phyloP scores from a whole-genome alignment of 2,888 invertebrate genomes.

The Psylliodes chrysocephalus region DNA sequence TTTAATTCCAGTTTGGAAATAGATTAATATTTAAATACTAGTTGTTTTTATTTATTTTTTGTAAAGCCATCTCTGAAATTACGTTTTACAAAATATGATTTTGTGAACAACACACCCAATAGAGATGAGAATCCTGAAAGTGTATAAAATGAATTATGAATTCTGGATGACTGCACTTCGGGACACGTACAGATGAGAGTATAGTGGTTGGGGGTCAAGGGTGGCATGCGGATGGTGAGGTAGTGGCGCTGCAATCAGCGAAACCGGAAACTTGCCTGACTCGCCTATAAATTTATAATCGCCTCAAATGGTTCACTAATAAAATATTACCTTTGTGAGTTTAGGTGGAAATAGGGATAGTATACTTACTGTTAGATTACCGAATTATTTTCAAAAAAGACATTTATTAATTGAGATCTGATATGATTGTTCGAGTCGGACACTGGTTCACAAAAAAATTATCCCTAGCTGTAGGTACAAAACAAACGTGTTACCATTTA shows the following conservation, averaged over 20 bases:
- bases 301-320: constrained; percentile 44
- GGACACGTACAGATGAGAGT: constrained; percentile 51
- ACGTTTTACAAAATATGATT: too few relatives aligned
- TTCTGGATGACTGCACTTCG: constrained; percentile 54
- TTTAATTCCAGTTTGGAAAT: too few relatives aligned
- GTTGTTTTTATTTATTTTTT: too few relatives aligned
- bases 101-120: constrained; percentile 5
- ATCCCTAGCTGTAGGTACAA: too few relatives aligned
- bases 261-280: constrained; percentile 56
- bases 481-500: too few relatives aligned
- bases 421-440: too few relatives aligned
- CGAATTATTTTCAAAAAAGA: too few relatives aligned
- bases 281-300: constrained; percentile 59
- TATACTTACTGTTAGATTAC: too few relatives aligned
- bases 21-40: too few relatives aligned
- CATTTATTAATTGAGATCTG: too few relatives aligned
- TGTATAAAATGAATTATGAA: constrained; percentile 56
- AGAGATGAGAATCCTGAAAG: constrained; percentile 43
- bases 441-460: too few relatives aligned
- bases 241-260: constrained; percentile 53
- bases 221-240: neutral
- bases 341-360: neutral
- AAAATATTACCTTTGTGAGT: constrained; percentile 20
- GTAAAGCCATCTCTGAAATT: too few relatives aligned
- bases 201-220: neutral